These are phyloP conservation scores for Cryptus viduatorius DNA, from an alignment of 2,888 invertebrate species.

Conservation along the genomic window DNA sequence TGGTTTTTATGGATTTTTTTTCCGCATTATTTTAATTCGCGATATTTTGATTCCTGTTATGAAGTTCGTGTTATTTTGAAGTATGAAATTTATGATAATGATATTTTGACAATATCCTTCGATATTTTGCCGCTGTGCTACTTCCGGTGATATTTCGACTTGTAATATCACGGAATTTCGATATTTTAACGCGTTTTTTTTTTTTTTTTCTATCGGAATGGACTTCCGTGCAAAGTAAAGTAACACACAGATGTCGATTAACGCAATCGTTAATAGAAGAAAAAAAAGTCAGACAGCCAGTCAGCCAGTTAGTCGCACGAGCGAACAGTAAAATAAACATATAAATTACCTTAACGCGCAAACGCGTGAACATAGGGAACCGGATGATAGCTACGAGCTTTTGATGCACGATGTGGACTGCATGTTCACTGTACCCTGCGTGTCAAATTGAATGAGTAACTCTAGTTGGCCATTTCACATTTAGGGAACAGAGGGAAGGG, in stretches of 20 bases:
- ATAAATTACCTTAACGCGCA: neutral
- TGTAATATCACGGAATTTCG: too few relatives aligned
- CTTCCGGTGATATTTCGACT: too few relatives aligned
- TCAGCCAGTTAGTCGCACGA: neutral
- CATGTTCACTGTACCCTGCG: neutral
- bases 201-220: too few relatives aligned
- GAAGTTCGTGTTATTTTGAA: too few relatives aligned
- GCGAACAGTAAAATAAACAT: neutral
- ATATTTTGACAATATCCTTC: too few relatives aligned
- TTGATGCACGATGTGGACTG: neutral
- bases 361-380: neutral
- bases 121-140: too few relatives aligned
- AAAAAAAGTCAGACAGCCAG: neutral
- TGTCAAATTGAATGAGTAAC: neutral
- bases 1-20: too few relatives aligned
- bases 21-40: too few relatives aligned
- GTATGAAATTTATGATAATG: too few relatives aligned
- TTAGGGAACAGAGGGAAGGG: neutral
- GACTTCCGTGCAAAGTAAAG: neutral
- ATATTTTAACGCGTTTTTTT: too few relatives aligned
- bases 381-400: neutral
- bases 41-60: too few relatives aligned
- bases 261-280: neutral
- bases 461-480: neutral
- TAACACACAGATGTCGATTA: neutral